Percentiles rank a stretch among this genome's conserved stretches.
Conservation (phyloP, 1,140 invertebrate genomes). For the Gonioctena quinquepunctata region DNA sequence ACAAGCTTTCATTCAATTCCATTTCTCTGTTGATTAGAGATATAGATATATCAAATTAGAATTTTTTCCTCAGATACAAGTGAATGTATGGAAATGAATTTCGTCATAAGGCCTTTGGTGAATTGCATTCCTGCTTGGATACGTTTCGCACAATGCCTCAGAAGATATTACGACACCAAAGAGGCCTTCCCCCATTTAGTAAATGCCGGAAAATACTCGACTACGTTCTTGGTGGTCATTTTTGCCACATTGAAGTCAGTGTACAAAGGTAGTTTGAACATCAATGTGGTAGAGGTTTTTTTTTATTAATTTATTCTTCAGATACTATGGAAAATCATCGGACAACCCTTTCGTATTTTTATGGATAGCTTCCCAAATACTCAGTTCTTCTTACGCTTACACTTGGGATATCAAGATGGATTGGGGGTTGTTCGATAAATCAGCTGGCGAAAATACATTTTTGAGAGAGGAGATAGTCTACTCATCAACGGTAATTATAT, state of each 20-base stretch:
- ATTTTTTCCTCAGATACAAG: slow-evolving; percentile 49
- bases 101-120: slow-evolving; percentile 65
- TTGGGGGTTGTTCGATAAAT: slow-evolving; percentile 94
- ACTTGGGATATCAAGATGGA: slow-evolving; percentile 98
- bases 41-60: too few relatives aligned
- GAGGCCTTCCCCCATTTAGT: slow-evolving; percentile 94
- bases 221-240: slow-evolving; percentile 92
- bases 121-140: slow-evolving; percentile 84
- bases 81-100: slow-evolving; percentile 57
- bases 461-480: slow-evolving; percentile 79
- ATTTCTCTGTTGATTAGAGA: too few relatives aligned
- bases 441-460: slow-evolving; percentile 81
- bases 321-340: slow-evolving; percentile 64
- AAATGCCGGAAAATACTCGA: slow-evolving; percentile 98
- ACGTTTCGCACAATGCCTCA: slow-evolving; percentile 94
- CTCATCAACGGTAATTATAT: slow-evolving; percentile 69
- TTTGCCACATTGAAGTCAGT: slow-evolving; percentile 71
- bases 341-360: slow-evolving; percentile 82
- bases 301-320: too few relatives aligned
- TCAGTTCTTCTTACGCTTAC: slow-evolving; percentile 84
- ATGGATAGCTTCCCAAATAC: slow-evolving; percentile 74
- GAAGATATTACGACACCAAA: slow-evolving; percentile 87
- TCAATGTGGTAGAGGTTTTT: too few relatives aligned
- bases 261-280: slow-evolving; percentile 42
- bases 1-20: too few relatives aligned